A percentile compares a stretch with the other conserved stretches of the same genome.
phyloP scores from a whole-genome alignment of 2,797 vertebrate genomes.

The Cichlasoma orientale region DNA sequence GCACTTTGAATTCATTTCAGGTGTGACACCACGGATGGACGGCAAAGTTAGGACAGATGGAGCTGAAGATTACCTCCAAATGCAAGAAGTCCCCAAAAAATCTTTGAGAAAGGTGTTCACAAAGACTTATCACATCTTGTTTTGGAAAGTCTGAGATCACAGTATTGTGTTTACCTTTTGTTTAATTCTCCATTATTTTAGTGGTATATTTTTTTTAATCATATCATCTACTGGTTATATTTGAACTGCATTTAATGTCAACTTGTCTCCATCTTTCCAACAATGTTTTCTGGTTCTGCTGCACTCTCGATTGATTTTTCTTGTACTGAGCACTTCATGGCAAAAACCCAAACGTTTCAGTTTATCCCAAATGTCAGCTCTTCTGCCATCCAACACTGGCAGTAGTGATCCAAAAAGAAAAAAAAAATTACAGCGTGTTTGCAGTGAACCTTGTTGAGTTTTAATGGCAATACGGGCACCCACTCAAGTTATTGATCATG shows the following conservation, averaged over 20 bases:
- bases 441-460: slow-evolving; percentile 30
- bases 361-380: slow-evolving; percentile 39
- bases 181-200: not conserved
- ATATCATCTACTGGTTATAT: slow-evolving; percentile 7
- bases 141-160: not conserved
- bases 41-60: not conserved
- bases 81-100: not conserved
- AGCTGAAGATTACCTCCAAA: slow-evolving; percentile 20
- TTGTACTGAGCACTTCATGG: slow-evolving; percentile 16
- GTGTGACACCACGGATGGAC: slow-evolving; percentile 37
- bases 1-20: slow-evolving; percentile 35
- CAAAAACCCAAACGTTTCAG: slow-evolving; percentile 41
- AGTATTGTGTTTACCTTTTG: not conserved
- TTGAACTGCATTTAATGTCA: slow-evolving; percentile 21
- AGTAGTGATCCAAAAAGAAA: slow-evolving; percentile 22
- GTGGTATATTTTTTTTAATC: not conserved
- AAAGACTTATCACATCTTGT: not conserved
- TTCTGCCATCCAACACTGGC: slow-evolving; percentile 21
- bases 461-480: slow-evolving; percentile 28
- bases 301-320: slow-evolving; percentile 51
- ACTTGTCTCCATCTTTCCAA: slow-evolving; percentile 40
- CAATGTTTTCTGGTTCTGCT: slow-evolving; percentile 46
- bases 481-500: slow-evolving; percentile 10
- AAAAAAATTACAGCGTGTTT: slow-evolving; percentile 22
- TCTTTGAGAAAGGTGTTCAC: not conserved